Evolutionary conservation across 2,113 vertebrate species (phyloP).

Genomic region (Semnornis frantzii): DNA sequence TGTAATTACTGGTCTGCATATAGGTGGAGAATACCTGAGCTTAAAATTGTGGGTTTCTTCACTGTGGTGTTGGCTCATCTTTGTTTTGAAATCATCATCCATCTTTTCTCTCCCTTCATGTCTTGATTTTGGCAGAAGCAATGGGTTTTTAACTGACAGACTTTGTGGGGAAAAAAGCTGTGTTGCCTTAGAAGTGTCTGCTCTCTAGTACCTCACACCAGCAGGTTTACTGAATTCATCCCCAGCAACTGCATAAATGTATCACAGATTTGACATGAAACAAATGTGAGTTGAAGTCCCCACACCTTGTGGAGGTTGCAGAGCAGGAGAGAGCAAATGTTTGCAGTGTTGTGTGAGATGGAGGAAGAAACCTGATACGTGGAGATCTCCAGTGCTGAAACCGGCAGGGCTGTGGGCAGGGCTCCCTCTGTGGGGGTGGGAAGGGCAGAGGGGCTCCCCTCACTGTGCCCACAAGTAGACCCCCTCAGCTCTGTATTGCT

Average conservation of each 20-base stretch:
- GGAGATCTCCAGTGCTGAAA: background rate
- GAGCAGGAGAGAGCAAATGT: background rate
- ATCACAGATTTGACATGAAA: background rate
- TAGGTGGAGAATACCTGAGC: background rate
- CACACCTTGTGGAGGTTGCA: background rate
- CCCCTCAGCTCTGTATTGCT: background rate
- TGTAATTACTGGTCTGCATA: background rate
- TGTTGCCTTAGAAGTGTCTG: background rate
- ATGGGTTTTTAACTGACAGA: background rate
- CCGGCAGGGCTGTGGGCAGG: fast-evolving
- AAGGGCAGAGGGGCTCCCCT: background rate
- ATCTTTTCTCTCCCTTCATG: background rate
- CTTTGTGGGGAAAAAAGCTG: background rate
- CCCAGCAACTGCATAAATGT: background rate
- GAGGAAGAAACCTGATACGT: background rate
- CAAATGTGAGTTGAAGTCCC: background rate
- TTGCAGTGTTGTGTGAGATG: background rate
- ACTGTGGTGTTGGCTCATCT: background rate
- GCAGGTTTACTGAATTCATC: background rate
- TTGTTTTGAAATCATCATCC: background rate
- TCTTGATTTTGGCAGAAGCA: background rate
- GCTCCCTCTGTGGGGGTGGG: background rate
- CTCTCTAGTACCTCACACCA: background rate
- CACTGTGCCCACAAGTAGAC: background rate
- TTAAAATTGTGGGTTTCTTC: background rate